phyloP scores from a whole-genome alignment of 2,797 vertebrate genomes.

The Thunnus albacares region DNA sequence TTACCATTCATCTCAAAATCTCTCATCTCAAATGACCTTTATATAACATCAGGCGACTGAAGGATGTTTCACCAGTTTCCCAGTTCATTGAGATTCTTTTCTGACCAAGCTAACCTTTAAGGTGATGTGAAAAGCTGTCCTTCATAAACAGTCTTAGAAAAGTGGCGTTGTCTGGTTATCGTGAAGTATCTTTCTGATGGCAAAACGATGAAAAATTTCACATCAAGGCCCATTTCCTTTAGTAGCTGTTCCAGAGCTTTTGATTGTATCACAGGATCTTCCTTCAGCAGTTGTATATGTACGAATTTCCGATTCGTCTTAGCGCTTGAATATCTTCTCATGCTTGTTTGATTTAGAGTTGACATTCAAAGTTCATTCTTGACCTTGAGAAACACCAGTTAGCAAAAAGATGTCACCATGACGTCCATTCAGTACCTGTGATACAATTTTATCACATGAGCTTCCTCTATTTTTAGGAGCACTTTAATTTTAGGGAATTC shows the following conservation, averaged over 20 bases:
- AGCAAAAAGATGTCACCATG: too few species aligned
- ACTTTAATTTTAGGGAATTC: not conserved
- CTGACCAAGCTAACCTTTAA: not conserved
- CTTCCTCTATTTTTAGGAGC: not conserved
- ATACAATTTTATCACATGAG: not conserved
- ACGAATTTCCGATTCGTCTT: too few species aligned
- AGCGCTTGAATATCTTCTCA: too few species aligned
- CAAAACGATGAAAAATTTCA: not conserved
- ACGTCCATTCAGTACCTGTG: too few species aligned
- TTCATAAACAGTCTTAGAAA: not conserved
- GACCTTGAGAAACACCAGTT: too few species aligned
- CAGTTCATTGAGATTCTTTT: not conserved
- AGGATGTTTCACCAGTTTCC: not conserved
- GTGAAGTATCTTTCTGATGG: not conserved
- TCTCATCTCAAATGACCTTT: not conserved
- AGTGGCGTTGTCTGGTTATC: too few species aligned
- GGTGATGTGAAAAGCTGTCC: conserved; percentile 3
- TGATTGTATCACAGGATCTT: not conserved
- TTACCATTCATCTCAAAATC: not conserved
- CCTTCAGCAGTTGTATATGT: too few species aligned
- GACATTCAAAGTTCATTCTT: too few species aligned
- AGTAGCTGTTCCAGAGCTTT: not conserved
- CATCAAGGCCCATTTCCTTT: not conserved
- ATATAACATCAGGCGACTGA: conserved; percentile 12
- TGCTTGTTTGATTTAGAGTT: too few species aligned